Conservation (phyloP, 2,113 vertebrate species). For the Mastomys natalensis region DNA sequence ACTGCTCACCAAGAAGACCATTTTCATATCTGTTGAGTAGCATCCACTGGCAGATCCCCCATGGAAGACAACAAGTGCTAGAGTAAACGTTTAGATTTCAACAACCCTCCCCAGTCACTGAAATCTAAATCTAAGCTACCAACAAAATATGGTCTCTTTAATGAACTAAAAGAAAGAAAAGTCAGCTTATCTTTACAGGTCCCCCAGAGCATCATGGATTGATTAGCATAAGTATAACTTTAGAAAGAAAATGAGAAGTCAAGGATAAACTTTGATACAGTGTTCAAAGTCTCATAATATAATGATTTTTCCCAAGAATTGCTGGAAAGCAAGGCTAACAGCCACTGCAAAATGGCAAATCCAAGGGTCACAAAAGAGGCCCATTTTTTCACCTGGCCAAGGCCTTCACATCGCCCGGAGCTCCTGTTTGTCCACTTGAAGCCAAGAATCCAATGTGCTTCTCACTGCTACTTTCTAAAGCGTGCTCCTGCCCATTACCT, state of each 20-base stretch:
- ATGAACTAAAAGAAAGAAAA: constrained; percentile 26
- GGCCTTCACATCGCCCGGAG: neutral
- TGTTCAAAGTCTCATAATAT: constrained; percentile 49
- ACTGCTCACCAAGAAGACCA: neutral
- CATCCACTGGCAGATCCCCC: neutral
- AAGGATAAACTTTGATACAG: constrained; percentile 57
- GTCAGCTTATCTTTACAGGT: constrained; percentile 62
- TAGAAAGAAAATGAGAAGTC: neutral
- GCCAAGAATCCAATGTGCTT: constrained; percentile 45
- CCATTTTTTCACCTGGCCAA: constrained; percentile 28
- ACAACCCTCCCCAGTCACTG: neutral
- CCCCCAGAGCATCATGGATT: constrained; percentile 31
- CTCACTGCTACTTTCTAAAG: constrained; percentile 57
- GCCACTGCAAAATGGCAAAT: constrained; percentile 50
- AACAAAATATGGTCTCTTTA: constrained; percentile 57
- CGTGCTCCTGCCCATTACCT: constrained; percentile 13
- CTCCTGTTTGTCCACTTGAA: neutral
- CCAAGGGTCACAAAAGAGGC: constrained; percentile 27
- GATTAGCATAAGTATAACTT: constrained; percentile 69
- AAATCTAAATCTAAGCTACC: constrained; percentile 51
- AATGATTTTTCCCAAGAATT: constrained; percentile 61
- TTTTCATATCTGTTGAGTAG: constrained; percentile 19
- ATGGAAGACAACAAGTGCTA: neutral
- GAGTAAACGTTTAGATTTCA: neutral
- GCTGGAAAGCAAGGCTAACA: constrained; percentile 43